Base-by-base conservation (phyloP, 1,140 invertebrate species). In the Notospermus geniculatus region DNA sequence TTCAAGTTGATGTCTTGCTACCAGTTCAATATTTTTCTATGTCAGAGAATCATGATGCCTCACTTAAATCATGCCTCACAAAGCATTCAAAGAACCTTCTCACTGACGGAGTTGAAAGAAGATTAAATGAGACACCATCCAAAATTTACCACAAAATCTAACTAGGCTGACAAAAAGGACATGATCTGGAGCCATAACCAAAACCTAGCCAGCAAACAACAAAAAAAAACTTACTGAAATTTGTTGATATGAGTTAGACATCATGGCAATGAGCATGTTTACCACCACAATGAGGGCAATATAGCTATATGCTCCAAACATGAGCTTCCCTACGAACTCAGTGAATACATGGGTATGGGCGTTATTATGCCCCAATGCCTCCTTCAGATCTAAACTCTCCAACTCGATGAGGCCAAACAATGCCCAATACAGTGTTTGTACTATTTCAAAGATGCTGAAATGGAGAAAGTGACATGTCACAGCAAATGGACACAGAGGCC, bases 231-330 rank as follows among this genome's bases (percentile, higher is more conserved):
- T 89, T 83, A 97, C 95, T 70, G 92, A 97, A 73, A 98, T 98
- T 52, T 94, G 86, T 79, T 98, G 95, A 84, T 98, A 98, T 19
- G 94, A 97, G 85, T 97, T 96, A 86, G 96, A 97, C 94, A 98
- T 98, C 95, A 98, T 98, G 63, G 96, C 96, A 68, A 98, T 98
- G 22, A 98, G 87, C 46, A 98, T 86, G 83, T 98, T 98, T 57
- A 98, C 85, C 39, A 98, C 86, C 9, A 98, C 95, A 53, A 98
- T 93, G 72, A 98, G 94, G 79, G 97, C 96, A 74, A 98, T 98
- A 62, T 95, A 93, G 29, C 92, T 75, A 62, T 80, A 81, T 11
- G 71, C 75, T 13, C 80, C 80, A 66, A 80, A 82, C 79, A 81
- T 82, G 17, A 97, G 85, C 88, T 97, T 93, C 54, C 94, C 80